A percentile compares a stretch with the other conserved stretches of the same genome.
phyloP scores from a whole-genome alignment of 2,113 vertebrate genomes.

The Ailuropoda melanoleuca region DNA sequence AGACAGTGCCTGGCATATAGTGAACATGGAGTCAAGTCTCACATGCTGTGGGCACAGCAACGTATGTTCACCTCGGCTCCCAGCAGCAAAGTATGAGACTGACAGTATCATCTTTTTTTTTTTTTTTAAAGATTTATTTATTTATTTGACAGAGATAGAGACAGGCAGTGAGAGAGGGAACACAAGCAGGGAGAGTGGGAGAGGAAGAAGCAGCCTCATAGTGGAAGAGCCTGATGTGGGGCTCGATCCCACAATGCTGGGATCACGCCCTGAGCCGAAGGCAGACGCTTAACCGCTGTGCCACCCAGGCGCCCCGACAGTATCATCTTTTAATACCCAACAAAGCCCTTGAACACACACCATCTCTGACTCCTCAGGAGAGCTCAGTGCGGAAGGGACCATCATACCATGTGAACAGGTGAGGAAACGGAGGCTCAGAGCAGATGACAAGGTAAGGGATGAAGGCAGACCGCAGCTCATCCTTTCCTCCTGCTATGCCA shows the following conservation, averaged over 20 bases:
- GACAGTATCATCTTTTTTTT: accelerated
- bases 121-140: too few relatives aligned
- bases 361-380: background rate
- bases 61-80: background rate
- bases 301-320: too few relatives aligned
- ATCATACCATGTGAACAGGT: accelerated
- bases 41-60: background rate
- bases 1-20: background rate
- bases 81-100: background rate
- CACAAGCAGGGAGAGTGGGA: too few relatives aligned
- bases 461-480: background rate
- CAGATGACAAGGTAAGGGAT: background rate
- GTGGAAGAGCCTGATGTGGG: too few relatives aligned
- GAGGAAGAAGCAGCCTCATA: too few relatives aligned
- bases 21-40: background rate
- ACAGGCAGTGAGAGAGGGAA: too few relatives aligned
- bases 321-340: background rate
- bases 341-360: too few relatives aligned
- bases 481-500: background rate
- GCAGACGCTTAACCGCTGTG: too few relatives aligned
- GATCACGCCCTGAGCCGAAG: too few relatives aligned
- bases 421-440: background rate
- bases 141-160: too few relatives aligned
- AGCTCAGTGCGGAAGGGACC: background rate
- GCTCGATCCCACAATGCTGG: too few relatives aligned